Conservation (phyloP, 2,888 invertebrate genomes). For the Neocrepidodera transversa region DNA sequence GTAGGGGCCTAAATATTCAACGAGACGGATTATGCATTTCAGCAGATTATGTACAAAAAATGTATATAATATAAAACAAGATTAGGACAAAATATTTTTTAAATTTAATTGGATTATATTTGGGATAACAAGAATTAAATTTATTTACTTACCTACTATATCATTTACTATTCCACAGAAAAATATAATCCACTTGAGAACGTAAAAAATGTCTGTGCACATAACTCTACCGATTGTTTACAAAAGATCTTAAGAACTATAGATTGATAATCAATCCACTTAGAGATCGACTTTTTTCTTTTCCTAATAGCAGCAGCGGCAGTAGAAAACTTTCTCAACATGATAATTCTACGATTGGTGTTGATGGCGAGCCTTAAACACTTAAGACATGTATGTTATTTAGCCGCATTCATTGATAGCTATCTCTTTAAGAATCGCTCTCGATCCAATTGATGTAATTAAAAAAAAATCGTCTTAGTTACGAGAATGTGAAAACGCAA, state of each 20-base stretch:
- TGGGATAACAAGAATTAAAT: background rate
- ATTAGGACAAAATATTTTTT: background rate
- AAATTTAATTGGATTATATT: background rate
- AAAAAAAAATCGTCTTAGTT: background rate
- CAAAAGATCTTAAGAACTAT: slow-evolving; percentile 21
- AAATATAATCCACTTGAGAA: slow-evolving; percentile 8
- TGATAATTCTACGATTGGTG: slow-evolving; percentile 19
- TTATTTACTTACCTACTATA: background rate
- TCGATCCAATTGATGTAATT: background rate
- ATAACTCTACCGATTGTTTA: slow-evolving; percentile 13
- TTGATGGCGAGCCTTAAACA: background rate
- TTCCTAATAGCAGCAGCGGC: slow-evolving; percentile 23
- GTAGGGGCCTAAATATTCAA: no score
- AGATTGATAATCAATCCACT: slow-evolving; percentile 14
- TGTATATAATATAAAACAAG: background rate
- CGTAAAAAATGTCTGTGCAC: background rate
- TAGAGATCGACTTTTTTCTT: slow-evolving; percentile 33
- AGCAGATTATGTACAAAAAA: background rate
- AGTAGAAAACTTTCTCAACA: slow-evolving; percentile 33
- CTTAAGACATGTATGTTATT: background rate
- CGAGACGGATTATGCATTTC: background rate
- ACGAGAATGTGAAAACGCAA: slow-evolving; percentile 1
- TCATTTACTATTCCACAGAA: background rate
- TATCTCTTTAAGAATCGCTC: background rate
- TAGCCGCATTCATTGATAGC: background rate